Evolutionary conservation across 1,140 invertebrate species (phyloP).

Genomic region (Dufourea novaeangliae): DNA sequence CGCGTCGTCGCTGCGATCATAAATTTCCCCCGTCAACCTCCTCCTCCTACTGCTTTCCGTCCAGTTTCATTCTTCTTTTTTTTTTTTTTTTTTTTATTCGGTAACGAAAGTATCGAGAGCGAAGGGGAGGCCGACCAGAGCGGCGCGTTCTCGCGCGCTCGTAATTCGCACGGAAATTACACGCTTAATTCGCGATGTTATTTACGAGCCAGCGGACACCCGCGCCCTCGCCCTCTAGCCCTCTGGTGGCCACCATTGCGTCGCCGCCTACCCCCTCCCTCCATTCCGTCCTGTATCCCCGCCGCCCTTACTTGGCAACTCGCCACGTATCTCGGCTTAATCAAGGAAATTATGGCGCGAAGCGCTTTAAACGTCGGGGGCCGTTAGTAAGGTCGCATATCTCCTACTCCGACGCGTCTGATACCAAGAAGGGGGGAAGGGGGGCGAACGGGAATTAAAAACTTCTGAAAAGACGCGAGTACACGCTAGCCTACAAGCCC

Average conservation of each 20-base stretch:
- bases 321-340: conserved; percentile 70
- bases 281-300: not conserved
- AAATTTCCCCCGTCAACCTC: conserved; percentile 10
- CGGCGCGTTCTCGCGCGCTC: conserved; percentile 19
- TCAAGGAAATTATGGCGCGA: conserved; percentile 71
- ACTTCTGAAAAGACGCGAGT: conserved; percentile 48
- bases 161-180: conserved; percentile 69
- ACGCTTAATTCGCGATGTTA: conserved; percentile 70
- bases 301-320: conserved; percentile 61
- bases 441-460: conserved; percentile 58
- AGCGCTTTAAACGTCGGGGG: conserved; percentile 66
- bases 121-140: no score
- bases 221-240: conserved; percentile 21
- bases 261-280: not conserved
- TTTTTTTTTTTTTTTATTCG: not conserved
- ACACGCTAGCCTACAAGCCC: conserved; percentile 19
- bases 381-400: conserved; percentile 65
- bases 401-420: conserved; percentile 45
- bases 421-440: no score
- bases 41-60: not conserved
- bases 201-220: conserved; percentile 68
- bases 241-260: no score
- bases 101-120: conserved; percentile 50
- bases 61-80: not conserved
- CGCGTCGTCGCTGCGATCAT: conserved; percentile 2